Evolutionary conservation across 2,888 invertebrate species (phyloP).

Genomic region (Formica aserva): DNA sequence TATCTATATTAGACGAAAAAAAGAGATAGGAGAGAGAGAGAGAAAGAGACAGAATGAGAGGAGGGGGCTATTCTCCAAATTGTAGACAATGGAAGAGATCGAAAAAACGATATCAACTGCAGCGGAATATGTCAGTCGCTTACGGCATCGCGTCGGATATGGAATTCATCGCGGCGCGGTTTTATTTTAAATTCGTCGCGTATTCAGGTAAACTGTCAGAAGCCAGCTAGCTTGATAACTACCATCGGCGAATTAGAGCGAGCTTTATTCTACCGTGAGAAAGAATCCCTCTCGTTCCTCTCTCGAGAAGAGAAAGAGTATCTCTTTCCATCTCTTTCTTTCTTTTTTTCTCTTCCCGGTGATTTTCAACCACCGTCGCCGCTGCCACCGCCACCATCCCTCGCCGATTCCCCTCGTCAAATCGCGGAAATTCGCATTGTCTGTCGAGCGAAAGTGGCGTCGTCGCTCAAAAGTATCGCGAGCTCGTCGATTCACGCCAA

Average conservation of each 20-base stretch:
- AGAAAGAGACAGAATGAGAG: neutral
- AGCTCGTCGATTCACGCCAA: conserved; percentile 60
- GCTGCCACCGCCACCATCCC: neutral
- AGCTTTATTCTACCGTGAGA: conserved; percentile 52
- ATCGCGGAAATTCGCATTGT: conserved; percentile 55
- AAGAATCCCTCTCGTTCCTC: conserved; percentile 15
- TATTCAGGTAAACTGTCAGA: conserved; percentile 72
- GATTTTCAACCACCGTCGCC: neutral
- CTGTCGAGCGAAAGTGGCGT: conserved; percentile 50
- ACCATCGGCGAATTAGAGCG: conserved; percentile 72
- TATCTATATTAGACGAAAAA: conserved; percentile 5
- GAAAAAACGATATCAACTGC: conserved; percentile 48
- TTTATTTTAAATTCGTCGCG: conserved; percentile 71
- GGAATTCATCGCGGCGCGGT: conserved; percentile 66
- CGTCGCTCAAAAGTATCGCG: conserved; percentile 45
- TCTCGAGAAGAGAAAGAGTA: neutral
- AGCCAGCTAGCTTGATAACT: conserved; percentile 62
- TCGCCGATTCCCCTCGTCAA: conserved; percentile 40
- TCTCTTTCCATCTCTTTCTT: conserved; percentile 27
- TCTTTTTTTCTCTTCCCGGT: neutral
- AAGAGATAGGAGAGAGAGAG: too few species aligned
- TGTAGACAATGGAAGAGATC: conserved; percentile 36
- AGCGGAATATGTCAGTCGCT: conserved; percentile 58
- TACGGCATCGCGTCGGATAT: conserved; percentile 66
- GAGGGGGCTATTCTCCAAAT: conserved; percentile 13